Evolutionary conservation across 2,797 vertebrate species (phyloP).

Genomic region (Spea hammondii): DNA sequence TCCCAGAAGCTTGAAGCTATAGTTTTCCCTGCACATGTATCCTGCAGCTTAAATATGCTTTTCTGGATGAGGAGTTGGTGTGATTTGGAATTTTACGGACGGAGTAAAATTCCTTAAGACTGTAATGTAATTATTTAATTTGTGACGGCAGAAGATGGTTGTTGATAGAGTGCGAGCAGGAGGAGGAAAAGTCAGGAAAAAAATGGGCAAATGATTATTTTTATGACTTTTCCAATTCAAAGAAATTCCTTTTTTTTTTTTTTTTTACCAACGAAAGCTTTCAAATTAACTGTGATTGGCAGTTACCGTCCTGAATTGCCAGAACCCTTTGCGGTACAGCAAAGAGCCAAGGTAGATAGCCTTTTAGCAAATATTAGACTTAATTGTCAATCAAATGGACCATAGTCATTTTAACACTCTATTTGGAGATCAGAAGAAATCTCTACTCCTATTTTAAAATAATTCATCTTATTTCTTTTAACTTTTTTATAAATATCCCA

Average conservation of each 20-base stretch:
- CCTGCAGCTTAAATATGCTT: slow-evolving; percentile 43
- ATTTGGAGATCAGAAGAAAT: not conserved
- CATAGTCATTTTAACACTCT: not conserved
- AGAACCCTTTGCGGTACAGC: not conserved
- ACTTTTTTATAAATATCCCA: slow-evolving; percentile 13
- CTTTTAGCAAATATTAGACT: slow-evolving; percentile 12
- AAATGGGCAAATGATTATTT: slow-evolving; percentile 11
- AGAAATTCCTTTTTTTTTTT: slow-evolving; percentile 5
- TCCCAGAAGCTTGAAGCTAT: slow-evolving; percentile 41
- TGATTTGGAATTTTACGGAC: slow-evolving; percentile 29
- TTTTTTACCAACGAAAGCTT: slow-evolving; percentile 13
- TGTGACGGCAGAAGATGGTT: slow-evolving; percentile 15
- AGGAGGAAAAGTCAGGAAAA: not conserved
- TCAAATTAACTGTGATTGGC: slow-evolving; percentile 20
- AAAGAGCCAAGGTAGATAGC: not conserved
- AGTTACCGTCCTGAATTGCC: not conserved
- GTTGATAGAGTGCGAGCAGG: slow-evolving; percentile 8
- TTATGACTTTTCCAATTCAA: slow-evolving; percentile 3
- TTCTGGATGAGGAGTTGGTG: slow-evolving; percentile 25
- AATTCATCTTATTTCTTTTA: not conserved
- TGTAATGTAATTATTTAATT: slow-evolving; percentile 40
- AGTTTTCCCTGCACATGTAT: slow-evolving; percentile 47
- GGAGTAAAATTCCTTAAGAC: slow-evolving; percentile 43
- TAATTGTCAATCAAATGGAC: slow-evolving; percentile 9
- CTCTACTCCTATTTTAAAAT: slow-evolving; percentile 9